Evolutionary conservation across 2,797 vertebrate species (phyloP).

Genomic region (Enteromius trimaculatus): DNA sequence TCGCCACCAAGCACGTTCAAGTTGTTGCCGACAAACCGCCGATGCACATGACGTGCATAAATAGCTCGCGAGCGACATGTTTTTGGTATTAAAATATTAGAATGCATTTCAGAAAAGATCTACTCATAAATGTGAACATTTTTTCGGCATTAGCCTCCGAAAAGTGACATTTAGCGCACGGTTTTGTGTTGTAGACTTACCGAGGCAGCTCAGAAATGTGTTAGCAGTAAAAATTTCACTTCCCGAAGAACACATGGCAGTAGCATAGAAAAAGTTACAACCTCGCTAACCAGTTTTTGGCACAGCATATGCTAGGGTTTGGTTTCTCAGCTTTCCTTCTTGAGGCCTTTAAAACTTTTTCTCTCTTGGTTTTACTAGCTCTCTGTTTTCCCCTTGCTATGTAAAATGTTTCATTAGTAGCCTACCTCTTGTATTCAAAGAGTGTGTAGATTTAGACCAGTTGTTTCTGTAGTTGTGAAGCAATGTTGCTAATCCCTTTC

Average conservation of each 20-base stretch:
- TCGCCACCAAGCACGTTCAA: slow-evolving; percentile 80
- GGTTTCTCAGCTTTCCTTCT: slow-evolving; percentile 77
- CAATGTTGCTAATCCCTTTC: slow-evolving; percentile 51
- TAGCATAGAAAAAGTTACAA: slow-evolving; percentile 61
- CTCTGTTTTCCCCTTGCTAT: slow-evolving; percentile 60
- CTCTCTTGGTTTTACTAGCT: slow-evolving; percentile 67
- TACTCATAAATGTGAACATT: slow-evolving; percentile 68
- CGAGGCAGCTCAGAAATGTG: slow-evolving; percentile 26
- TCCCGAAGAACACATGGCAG: slow-evolving; percentile 40
- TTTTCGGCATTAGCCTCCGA: background rate
- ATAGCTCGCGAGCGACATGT: slow-evolving; percentile 73
- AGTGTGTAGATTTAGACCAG: slow-evolving; percentile 54
- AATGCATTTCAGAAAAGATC: slow-evolving; percentile 75
- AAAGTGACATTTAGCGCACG: background rate
- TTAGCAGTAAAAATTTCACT: slow-evolving; percentile 16
- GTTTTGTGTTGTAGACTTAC: background rate
- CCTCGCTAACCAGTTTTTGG: slow-evolving; percentile 71
- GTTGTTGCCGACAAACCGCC: slow-evolving; percentile 68
- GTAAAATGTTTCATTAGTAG: slow-evolving; percentile 70
- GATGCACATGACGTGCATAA: slow-evolving; percentile 77
- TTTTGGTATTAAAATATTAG: slow-evolving; percentile 80
- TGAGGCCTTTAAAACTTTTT: slow-evolving; percentile 75
- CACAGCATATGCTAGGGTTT: slow-evolving; percentile 65
- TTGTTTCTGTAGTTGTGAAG: slow-evolving; percentile 46
- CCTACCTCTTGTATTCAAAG: slow-evolving; percentile 38